phyloP scores from a whole-genome alignment of 2,113 vertebrate genomes.

The Notothenia rossii region DNA sequence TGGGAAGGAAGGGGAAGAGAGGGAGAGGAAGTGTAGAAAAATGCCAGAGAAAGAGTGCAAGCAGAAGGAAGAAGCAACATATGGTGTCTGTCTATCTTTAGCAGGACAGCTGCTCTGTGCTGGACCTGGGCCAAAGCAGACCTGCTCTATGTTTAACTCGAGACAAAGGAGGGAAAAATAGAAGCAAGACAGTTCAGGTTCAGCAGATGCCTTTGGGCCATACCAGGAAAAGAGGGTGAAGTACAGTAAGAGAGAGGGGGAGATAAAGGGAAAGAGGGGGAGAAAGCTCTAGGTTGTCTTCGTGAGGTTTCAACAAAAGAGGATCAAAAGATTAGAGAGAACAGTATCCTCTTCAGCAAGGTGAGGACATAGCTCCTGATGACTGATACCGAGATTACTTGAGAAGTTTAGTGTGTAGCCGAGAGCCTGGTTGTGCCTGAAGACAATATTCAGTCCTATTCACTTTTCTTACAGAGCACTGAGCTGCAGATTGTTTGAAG shows the following conservation, averaged over 20 bases:
- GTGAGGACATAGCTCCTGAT: constrained; percentile 49
- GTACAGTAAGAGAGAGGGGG: background rate
- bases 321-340: constrained; percentile 77
- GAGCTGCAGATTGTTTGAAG: background rate
- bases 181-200: constrained; percentile 56
- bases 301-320: constrained; percentile 71
- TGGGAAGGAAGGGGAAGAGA: constrained; percentile 20
- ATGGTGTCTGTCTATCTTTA: constrained; percentile 67
- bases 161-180: constrained; percentile 56
- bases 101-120: constrained; percentile 64
- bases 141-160: constrained; percentile 63
- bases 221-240: constrained; percentile 22
- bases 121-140: constrained; percentile 50
- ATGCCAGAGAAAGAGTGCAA: background rate
- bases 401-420: constrained; percentile 47
- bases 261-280: background rate
- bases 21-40: constrained; percentile 33
- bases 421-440: constrained; percentile 11
- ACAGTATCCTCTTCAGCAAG: constrained; percentile 52
- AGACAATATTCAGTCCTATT: background rate
- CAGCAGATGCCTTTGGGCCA: constrained; percentile 43
- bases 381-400: constrained; percentile 61
- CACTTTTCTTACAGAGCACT: background rate
- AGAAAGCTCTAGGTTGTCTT: constrained; percentile 33
- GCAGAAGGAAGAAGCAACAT: constrained; percentile 60